Percentiles rank a stretch among this genome's conserved stretches.
Conservation (phyloP, 2,797 vertebrate species). For the Philypnodon macrostomus region DNA sequence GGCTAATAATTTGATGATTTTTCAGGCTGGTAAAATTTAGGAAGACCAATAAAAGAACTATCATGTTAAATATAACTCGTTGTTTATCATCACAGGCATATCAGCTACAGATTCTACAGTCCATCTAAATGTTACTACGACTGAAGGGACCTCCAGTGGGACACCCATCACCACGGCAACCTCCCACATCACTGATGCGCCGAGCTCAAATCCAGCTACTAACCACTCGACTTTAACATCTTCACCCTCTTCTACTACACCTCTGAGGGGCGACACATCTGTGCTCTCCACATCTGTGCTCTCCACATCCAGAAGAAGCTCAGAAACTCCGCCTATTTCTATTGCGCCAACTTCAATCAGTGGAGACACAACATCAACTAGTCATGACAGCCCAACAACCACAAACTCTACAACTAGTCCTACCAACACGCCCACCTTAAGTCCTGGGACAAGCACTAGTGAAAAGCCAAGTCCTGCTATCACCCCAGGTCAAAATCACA, state of each 20-base stretch:
- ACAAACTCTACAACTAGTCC: no score
- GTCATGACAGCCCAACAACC: no score
- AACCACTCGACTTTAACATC: neutral
- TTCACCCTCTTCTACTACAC: neutral
- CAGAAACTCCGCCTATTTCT: neutral
- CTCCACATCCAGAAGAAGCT: neutral
- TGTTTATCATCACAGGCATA: slow-evolving; percentile 30
- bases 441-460: no score
- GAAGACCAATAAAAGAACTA: no score
- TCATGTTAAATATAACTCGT: no score
- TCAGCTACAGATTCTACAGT: neutral
- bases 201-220: slow-evolving; percentile 2
- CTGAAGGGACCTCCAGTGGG: neutral
- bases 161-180: slow-evolving; percentile 1
- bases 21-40: no score
- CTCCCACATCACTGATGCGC: no score
- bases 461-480: no score
- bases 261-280: neutral
- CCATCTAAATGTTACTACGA: neutral
- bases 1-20: no score
- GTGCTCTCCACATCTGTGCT: neutral
- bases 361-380: no score
- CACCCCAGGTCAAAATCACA: neutral
- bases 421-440: no score
- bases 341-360: neutral